Conservation (phyloP, 2,797 vertebrate genomes). For the Falco naumanni region DNA sequence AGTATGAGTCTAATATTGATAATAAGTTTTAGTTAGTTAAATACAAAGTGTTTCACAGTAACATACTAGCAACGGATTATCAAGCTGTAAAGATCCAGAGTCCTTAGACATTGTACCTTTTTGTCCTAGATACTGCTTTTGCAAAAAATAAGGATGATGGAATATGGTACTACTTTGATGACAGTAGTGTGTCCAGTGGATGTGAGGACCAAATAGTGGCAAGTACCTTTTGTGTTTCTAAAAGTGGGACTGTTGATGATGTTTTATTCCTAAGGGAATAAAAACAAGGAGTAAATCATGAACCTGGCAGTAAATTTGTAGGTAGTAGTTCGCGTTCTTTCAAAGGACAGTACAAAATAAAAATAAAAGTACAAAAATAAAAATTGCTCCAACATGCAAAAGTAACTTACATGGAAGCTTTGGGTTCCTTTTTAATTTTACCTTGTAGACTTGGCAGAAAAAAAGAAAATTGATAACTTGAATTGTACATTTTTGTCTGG, state of each 20-base stretch:
- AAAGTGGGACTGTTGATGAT: background rate
- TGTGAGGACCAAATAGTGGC: constrained; percentile 97
- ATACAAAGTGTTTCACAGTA: background rate
- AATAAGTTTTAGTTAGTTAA: background rate
- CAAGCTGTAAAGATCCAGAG: background rate
- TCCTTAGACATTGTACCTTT: background rate
- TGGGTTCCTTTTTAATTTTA: background rate
- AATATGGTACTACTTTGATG: constrained; percentile 98
- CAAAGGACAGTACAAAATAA: background rate
- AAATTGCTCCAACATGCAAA: background rate
- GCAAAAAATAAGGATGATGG: constrained; percentile 95
- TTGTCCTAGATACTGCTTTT: constrained; percentile 91
- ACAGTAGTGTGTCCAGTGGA: constrained; percentile 94
- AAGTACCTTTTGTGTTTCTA: constrained; percentile 74
- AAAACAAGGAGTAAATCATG: background rate
- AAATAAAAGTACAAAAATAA: too few relatives aligned
- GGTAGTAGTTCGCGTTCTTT: background rate
- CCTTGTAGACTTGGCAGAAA: background rate
- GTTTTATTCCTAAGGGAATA: background rate
- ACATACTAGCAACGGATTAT: background rate
- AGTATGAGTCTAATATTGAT: background rate
- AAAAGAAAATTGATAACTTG: background rate
- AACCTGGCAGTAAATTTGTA: background rate
- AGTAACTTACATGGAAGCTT: background rate
- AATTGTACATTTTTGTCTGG: background rate